These are phyloP conservation scores for Lanius ludovicianus DNA, from an alignment of 2,113 vertebrate genomes.

Conservation along the genomic window DNA sequence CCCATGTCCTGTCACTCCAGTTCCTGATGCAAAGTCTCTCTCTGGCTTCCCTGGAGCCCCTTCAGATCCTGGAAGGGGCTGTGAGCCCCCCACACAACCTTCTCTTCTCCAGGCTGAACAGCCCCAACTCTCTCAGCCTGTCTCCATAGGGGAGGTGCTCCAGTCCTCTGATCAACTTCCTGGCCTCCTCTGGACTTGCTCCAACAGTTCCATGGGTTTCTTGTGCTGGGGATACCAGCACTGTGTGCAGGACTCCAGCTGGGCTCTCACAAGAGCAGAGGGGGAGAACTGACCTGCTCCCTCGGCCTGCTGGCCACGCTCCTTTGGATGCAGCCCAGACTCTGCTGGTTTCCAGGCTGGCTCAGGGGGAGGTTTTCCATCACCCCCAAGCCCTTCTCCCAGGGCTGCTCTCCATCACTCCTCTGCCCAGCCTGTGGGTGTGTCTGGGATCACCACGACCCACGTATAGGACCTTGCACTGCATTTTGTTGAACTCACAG, in stretches of 20 bases:
- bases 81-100: background rate
- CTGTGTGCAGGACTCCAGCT: background rate
- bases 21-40: background rate
- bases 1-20: background rate
- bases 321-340: background rate
- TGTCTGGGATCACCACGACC: background rate
- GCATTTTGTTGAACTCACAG: background rate
- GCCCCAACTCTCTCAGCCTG: background rate
- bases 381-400: background rate
- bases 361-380: background rate
- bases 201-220: background rate
- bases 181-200: background rate
- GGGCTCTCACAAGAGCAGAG: background rate
- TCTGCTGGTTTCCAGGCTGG: fast-evolving
- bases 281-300: background rate
- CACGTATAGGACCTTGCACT: background rate
- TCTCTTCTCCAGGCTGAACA: background rate
- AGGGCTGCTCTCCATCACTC: background rate
- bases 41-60: background rate
- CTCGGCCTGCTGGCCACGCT: background rate
- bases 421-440: background rate
- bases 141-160: background rate
- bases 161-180: background rate
- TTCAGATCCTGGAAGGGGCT: background rate
- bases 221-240: background rate